A percentile compares a stretch with the other conserved stretches of the same genome.
Evolutionary conservation across 2,888 invertebrate species (phyloP).

Genomic region (Lasioglossum villosulum): DNA sequence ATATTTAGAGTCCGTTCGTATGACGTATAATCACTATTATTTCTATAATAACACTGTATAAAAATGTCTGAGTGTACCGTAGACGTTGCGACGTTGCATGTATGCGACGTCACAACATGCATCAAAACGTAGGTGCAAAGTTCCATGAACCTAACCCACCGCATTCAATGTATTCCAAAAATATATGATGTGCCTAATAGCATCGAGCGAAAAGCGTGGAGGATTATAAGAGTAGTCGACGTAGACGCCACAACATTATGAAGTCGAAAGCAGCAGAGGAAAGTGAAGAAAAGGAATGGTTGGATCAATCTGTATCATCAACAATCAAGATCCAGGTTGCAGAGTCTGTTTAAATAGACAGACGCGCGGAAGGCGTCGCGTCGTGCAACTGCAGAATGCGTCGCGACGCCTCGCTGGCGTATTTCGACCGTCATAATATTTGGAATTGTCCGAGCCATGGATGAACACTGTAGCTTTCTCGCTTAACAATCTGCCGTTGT

Average conservation of each 20-base stretch:
- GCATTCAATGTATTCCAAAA: not conserved
- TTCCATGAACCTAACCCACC: not conserved
- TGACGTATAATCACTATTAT: no score
- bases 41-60: no score
- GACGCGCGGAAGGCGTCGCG: conserved; percentile 62
- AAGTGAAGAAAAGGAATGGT: not conserved
- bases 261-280: not conserved
- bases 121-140: not conserved
- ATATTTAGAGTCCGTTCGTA: no score
- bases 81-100: no score
- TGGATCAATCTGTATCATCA: conserved; percentile 14
- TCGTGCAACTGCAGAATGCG: conserved; percentile 32
- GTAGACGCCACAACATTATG: not conserved
- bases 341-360: conserved; percentile 67
- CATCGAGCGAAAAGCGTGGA: not conserved
- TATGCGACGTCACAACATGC: no score
- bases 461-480: conserved; percentile 54
- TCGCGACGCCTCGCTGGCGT: conserved; percentile 53
- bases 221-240: not conserved
- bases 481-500: conserved; percentile 63
- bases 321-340: conserved; percentile 31
- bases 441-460: conserved; percentile 62
- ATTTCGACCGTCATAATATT: conserved; percentile 72
- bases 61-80: no score
- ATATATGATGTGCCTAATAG: not conserved